Percentiles rank a stretch among this genome's conserved stretches.
These are phyloP conservation scores for Metacarcinus magister DNA, from an alignment of 2,888 invertebrate genomes.

Conservation along the genomic window DNA sequence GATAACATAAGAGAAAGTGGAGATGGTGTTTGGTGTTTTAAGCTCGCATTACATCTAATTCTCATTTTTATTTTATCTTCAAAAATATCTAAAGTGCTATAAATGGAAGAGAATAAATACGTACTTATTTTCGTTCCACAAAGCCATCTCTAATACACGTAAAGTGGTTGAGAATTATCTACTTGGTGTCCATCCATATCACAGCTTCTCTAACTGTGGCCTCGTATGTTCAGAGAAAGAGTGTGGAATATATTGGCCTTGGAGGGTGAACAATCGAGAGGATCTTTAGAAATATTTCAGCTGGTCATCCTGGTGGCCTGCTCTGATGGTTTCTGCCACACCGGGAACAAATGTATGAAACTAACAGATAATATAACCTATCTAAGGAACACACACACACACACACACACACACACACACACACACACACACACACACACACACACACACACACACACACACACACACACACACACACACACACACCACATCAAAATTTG, in stretches of 20 bases:
- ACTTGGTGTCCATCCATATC: background rate
- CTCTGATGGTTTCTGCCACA: background rate
- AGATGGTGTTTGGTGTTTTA: background rate
- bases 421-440: background rate
- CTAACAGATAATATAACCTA: background rate
- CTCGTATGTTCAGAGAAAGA: background rate
- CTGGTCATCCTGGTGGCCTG: background rate
- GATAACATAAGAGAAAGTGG: background rate
- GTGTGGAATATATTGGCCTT: background rate
- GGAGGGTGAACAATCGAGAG: background rate
- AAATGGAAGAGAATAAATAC: background rate
- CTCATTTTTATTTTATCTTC: background rate
- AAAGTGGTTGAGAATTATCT: background rate
- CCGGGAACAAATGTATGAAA: background rate
- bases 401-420: slow-evolving; percentile 1
- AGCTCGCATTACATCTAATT: background rate
- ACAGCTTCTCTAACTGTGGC: background rate
- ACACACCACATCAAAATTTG: background rate
- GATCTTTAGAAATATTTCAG: background rate
- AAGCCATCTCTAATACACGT: background rate
- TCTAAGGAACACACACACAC: background rate
- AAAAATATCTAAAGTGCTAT: background rate
- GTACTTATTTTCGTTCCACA: background rate
- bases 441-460: background rate
- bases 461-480: background rate